phyloP scores from a whole-genome alignment of 2,113 vertebrate species.

The Lathamus discolor region DNA sequence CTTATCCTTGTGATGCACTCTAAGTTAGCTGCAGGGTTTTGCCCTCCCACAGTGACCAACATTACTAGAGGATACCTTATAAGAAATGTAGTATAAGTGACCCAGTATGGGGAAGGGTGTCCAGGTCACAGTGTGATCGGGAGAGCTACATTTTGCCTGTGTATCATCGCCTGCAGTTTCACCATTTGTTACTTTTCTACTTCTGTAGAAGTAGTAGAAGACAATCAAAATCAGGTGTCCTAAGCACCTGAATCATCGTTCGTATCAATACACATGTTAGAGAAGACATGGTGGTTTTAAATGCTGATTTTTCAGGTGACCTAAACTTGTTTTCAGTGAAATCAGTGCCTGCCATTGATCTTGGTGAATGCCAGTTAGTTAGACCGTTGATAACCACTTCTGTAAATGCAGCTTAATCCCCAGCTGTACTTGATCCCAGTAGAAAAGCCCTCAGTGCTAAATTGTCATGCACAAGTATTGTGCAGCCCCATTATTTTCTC shows the following conservation, averaged over 20 bases:
- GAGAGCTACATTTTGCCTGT: neutral
- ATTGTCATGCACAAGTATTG: neutral
- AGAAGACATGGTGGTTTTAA: neutral
- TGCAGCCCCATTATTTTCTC: neutral
- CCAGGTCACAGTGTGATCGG: neutral
- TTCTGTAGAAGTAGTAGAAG: neutral
- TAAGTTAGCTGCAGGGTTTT: neutral
- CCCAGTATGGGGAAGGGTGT: neutral
- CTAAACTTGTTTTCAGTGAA: neutral
- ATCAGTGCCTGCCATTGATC: neutral
- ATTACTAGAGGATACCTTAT: neutral
- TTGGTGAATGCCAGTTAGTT: neutral
- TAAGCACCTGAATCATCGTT: neutral
- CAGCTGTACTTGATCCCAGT: neutral
- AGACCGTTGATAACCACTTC: neutral
- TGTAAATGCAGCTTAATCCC: neutral
- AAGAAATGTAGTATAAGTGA: neutral
- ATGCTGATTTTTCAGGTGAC: neutral
- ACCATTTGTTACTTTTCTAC: neutral
- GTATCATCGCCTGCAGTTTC: neutral
- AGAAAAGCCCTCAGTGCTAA: neutral
- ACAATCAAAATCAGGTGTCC: neutral
- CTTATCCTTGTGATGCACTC: neutral
- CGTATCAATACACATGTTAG: neutral
- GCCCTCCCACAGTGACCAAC: fast-evolving